Base-by-base conservation (phyloP, 1,140 invertebrate genomes). In the Formica selysi region DNA sequence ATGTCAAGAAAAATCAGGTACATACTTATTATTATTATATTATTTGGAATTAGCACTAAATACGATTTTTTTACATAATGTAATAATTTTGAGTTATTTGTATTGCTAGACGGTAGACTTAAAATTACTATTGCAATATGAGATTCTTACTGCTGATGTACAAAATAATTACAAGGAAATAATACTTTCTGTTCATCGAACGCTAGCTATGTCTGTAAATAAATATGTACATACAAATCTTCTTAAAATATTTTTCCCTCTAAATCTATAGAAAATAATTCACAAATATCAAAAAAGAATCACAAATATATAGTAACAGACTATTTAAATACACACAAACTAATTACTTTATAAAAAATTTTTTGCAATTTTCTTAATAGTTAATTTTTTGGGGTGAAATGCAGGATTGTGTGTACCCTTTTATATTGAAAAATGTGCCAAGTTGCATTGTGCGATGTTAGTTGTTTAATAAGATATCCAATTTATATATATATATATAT, bases 1-100 rank as follows among this genome's bases (percentile, higher is more conserved):
- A 85, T 85, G 44, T 71, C 76, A 71, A 54, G 73, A 48, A 79
- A 74, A 92, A 84, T 68, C 90, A 91, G 91, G 88, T 91, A 91
- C 89, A 29, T 61, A 44, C 62, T 84, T 74, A 70, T 51, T 76
- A 32, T 32, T 32, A 32, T 32, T 32, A 32, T 32, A 32, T 32
- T 32, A 32, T 32, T 41, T 51, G 48, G 32, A 64, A 89, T 79
- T 88, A 51, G 29, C 73, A 67, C 19, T 51, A 65, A 2, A 44
- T 41, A 36, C 4, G 38, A 3, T 2, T 19, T 65, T 67, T 29
- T 80, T 38, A n/a, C 8, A 48, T 74, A 71, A 11, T 74, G 54
- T 65, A 54, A 36, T 57, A 79, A 71, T 64, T 79, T 59, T 67
- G 73, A 29, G 41, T 29, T 86, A 71, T 86, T 51, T 81, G 22